phyloP scores from a whole-genome alignment of 2,888 invertebrate species.

The Ichneumon xanthorius region DNA sequence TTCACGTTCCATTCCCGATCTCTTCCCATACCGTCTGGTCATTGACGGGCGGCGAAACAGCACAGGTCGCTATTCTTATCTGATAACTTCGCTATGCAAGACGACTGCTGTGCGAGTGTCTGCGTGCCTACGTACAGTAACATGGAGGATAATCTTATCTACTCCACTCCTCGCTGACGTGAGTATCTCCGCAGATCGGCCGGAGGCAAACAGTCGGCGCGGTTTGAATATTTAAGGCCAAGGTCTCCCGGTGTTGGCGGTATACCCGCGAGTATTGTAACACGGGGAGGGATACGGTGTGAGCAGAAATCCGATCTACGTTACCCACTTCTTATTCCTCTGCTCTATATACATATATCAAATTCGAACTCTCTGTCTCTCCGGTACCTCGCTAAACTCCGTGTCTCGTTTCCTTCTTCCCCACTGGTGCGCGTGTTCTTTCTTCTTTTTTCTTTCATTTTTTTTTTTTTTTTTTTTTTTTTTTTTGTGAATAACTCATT shows the following conservation, averaged over 20 bases:
- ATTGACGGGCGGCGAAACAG: neutral
- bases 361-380: constrained; percentile 21
- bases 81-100: constrained; percentile 39
- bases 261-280: constrained; percentile 48
- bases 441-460: no score
- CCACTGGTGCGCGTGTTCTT: constrained; percentile 5
- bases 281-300: constrained; percentile 14
- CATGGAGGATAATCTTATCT: constrained; percentile 6
- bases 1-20: neutral
- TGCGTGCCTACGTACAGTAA: neutral
- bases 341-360: constrained; percentile 39
- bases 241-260: constrained; percentile 23
- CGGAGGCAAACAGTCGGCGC: constrained; percentile 64
- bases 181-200: constrained; percentile 33
- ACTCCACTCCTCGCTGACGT: constrained; percentile 19
- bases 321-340: constrained; percentile 49
- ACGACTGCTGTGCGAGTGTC: neutral
- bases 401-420: constrained; percentile 25
- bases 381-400: constrained; percentile 33
- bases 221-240: constrained; percentile 68
- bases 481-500: constrained; percentile 52
- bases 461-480: constrained; percentile 26
- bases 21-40: neutral
- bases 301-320: constrained; percentile 63
- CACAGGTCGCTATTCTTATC: constrained; percentile 19